These are phyloP conservation scores for Caenorhabditis sulstoni DNA, from an alignment of 2,888 invertebrate genomes.

Conservation along the genomic window DNA sequence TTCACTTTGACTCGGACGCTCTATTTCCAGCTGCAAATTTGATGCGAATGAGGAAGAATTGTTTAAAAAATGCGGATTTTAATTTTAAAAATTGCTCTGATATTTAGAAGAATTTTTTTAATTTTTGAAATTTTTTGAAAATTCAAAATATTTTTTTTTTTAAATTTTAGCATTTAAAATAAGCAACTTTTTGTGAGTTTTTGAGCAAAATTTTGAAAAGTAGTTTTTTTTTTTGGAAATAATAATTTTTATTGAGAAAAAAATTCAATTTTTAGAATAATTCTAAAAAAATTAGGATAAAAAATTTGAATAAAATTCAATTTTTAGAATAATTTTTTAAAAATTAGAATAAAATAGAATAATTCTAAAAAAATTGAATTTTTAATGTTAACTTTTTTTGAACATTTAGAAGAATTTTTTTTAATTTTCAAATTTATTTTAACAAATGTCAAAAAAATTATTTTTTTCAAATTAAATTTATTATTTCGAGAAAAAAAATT, in stretches of 20 bases:
- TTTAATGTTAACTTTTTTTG: neutral
- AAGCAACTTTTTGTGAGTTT: neutral
- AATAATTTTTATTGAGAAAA: too few species aligned
- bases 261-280: too few species aligned
- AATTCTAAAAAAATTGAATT: neutral
- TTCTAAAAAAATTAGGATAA: too few species aligned
- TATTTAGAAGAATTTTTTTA: too few species aligned
- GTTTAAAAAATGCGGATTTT: too few species aligned
- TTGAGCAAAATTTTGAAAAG: neutral
- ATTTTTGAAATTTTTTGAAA: too few species aligned
- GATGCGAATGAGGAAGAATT: neutral
- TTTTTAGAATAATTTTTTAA: neutral
- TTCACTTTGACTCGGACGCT: conserved; percentile 86
- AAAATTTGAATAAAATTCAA: too few species aligned
- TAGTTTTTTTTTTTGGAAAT: too few species aligned
- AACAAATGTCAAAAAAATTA: neutral
- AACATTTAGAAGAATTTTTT: neutral
- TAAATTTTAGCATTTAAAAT: neutral
- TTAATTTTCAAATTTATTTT: neutral
- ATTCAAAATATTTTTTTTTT: too few species aligned
- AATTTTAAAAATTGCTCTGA: too few species aligned
- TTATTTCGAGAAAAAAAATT: neutral
- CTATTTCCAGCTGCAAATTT: conserved; percentile 82
- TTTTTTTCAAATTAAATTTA: neutral
- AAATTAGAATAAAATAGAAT: neutral